Percentiles rank a stretch among this genome's conserved stretches.
Conservation (phyloP, 1,140 invertebrate species). For the Vanessa atalanta region DNA sequence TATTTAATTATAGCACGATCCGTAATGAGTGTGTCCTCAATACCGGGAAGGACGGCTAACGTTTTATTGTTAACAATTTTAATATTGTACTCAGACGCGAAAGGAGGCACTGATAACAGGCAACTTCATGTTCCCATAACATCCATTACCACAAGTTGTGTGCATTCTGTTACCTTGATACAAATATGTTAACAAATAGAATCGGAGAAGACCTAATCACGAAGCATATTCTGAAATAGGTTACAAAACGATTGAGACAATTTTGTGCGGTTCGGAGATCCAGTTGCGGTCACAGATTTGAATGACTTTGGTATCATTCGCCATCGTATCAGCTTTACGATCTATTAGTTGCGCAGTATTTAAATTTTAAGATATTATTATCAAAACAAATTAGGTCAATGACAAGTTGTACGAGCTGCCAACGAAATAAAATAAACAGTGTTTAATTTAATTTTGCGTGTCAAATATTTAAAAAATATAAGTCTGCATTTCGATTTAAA, state of each 20-base stretch:
- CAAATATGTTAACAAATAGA: background rate
- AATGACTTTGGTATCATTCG: background rate
- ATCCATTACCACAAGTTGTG: too few species aligned
- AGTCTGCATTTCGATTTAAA: too few species aligned
- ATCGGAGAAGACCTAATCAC: background rate
- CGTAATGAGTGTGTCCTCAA: slow-evolving; percentile 7
- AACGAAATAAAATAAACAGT: too few species aligned
- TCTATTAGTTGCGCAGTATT: background rate
- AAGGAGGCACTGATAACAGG: background rate
- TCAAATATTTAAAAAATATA: too few species aligned
- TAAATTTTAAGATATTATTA: background rate
- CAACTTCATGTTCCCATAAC: background rate
- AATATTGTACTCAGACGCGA: background rate
- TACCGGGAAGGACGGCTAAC: background rate
- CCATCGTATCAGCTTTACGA: slow-evolving; percentile 13
- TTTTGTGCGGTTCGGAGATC: background rate
- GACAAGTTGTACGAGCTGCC: too few species aligned
- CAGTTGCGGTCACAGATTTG: background rate
- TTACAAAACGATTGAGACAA: background rate
- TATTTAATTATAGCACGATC: background rate
- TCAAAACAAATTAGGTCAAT: too few species aligned
- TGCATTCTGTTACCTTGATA: too few species aligned
- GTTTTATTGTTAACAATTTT: slow-evolving; percentile 2
- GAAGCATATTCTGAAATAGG: background rate
- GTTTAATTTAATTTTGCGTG: too few species aligned